Conservation (phyloP, 2,888 invertebrate species). For the Philhelius pedissequus region DNA sequence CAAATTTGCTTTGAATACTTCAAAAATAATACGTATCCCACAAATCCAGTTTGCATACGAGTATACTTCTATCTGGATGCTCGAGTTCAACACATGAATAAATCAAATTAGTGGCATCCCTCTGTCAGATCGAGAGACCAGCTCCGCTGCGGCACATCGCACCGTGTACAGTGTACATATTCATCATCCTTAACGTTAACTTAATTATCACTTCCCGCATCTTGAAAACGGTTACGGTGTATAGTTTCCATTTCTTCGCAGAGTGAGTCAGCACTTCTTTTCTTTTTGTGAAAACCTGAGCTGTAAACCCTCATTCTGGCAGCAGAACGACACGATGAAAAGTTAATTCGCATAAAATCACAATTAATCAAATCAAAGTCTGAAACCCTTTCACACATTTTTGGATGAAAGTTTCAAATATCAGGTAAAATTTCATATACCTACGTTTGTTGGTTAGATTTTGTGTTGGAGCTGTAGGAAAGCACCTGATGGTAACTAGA, state of each 20-base stretch:
- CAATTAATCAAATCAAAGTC: slow-evolving; percentile 67
- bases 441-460: not conserved
- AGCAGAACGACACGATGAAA: slow-evolving; percentile 24
- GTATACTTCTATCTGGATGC: not conserved
- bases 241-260: slow-evolving; percentile 1
- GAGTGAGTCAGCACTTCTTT: slow-evolving; percentile 35
- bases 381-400: not conserved
- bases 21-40: not conserved
- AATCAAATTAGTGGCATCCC: slow-evolving; percentile 55
- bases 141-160: not conserved
- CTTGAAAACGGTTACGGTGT: slow-evolving; percentile 20
- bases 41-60: not conserved
- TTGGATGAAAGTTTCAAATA: slow-evolving; percentile 37
- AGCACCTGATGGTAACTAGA: not conserved
- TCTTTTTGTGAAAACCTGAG: not conserved
- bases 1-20: slow-evolving; percentile 34
- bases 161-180: slow-evolving; percentile 10
- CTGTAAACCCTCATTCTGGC: not conserved
- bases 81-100: slow-evolving; percentile 64
- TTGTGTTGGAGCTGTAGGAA: not conserved
- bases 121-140: not conserved
- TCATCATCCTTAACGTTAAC: slow-evolving; percentile 59
- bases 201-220: slow-evolving; percentile 64
- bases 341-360: slow-evolving; percentile 66
- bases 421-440: slow-evolving; percentile 52